Evolutionary conservation across 2,888 invertebrate species (phyloP).

Genomic region (Argyresthia goedartella): DNA sequence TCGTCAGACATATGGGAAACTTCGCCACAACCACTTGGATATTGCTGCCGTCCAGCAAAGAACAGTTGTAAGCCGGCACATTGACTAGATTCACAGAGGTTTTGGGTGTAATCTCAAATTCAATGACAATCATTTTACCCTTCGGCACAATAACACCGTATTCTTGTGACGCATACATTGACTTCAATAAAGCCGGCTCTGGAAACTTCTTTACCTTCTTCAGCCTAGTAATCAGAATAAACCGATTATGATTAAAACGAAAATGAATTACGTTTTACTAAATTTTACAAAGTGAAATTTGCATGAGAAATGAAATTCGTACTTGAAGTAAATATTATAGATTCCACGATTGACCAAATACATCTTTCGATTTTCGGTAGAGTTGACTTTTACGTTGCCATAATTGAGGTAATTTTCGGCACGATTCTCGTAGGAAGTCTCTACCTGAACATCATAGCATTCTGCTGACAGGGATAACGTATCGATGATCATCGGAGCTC

Average conservation of each 20-base stretch:
- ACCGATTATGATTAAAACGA: too few species aligned
- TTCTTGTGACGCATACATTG: conserved; percentile 42
- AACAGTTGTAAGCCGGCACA: conserved; percentile 51
- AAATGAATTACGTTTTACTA: neutral
- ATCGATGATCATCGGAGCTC: conserved; percentile 53
- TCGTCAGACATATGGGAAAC: conserved; percentile 52
- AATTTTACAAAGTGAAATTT: neutral
- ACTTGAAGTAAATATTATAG: conserved; percentile 69
- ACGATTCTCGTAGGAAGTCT: conserved; percentile 58
- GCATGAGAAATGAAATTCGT: conserved; percentile 17
- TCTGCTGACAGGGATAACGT: conserved; percentile 62
- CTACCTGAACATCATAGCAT: conserved; percentile 71
- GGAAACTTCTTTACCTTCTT: conserved; percentile 60
- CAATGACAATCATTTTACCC: conserved; percentile 33
- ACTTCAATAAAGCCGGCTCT: conserved; percentile 42
- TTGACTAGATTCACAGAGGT: conserved; percentile 50
- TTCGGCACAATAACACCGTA: conserved; percentile 41
- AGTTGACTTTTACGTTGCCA: conserved; percentile 70
- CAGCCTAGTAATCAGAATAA: conserved; percentile 24
- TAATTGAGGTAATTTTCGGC: conserved; percentile 59
- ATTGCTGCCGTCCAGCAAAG: conserved; percentile 52
- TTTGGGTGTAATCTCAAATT: conserved; percentile 51
- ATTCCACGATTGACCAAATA: conserved; percentile 69
- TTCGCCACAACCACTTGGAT: conserved; percentile 58
- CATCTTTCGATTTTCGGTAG: conserved; percentile 49